phyloP scores from a whole-genome alignment of 2,113 vertebrate genomes.

The Perca flavescens region DNA sequence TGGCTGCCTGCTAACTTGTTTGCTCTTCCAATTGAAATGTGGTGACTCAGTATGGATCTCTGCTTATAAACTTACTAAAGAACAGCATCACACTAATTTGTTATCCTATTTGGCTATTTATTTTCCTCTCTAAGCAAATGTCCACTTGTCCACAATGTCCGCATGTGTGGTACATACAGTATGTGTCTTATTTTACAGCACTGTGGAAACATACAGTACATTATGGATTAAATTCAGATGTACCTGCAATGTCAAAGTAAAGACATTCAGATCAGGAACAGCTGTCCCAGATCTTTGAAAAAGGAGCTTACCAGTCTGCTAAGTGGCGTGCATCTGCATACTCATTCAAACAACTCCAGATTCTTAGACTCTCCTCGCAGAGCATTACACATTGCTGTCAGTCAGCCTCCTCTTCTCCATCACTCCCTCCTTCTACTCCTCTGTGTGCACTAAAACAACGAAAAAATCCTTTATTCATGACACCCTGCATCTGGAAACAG shows the following conservation, averaged over 20 bases:
- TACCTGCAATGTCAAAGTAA: slow-evolving; percentile 41
- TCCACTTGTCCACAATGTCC: too few relatives aligned
- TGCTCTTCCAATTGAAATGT: background rate
- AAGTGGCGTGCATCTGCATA: slow-evolving; percentile 63
- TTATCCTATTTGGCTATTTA: background rate
- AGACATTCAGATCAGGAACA: slow-evolving; percentile 36
- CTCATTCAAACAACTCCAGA: slow-evolving; percentile 57
- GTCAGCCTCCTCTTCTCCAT: slow-evolving; percentile 56
- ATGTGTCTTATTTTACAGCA: background rate
- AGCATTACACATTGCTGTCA: slow-evolving; percentile 68
- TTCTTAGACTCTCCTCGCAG: slow-evolving; percentile 44
- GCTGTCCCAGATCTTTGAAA: slow-evolving; percentile 46
- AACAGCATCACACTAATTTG: background rate
- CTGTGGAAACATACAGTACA: slow-evolving; percentile 3
- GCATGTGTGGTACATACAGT: background rate
- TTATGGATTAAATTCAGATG: slow-evolving; percentile 13
- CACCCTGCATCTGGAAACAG: slow-evolving; percentile 68
- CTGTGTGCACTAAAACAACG: slow-evolving; percentile 56
- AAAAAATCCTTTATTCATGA: slow-evolving; percentile 83
- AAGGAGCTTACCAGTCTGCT: slow-evolving; percentile 44
- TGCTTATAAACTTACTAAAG: background rate
- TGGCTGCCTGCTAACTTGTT: too few relatives aligned
- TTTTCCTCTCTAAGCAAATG: background rate
- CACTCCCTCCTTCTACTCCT: slow-evolving; percentile 25
- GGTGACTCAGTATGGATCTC: background rate